Conservation (phyloP, 2,888 invertebrate species). For the Leptinotarsa haldemani region DNA sequence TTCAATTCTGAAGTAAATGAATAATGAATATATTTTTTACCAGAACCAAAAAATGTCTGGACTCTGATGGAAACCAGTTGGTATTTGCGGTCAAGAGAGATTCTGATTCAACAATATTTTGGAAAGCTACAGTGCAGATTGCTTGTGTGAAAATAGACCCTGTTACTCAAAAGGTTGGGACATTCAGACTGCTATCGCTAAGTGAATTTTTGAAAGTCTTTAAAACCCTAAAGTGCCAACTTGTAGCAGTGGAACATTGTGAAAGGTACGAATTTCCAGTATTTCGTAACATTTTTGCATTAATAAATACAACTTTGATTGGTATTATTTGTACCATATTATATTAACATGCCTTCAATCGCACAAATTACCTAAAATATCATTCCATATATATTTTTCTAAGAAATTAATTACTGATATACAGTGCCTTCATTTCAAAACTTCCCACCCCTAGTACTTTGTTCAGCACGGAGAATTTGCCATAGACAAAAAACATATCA, state of each 20-base stretch:
- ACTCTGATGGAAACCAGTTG: slow-evolving; percentile 72
- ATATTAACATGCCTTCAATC: no score
- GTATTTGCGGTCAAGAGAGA: slow-evolving; percentile 75
- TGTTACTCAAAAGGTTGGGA: slow-evolving; percentile 68
- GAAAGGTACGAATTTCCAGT: slow-evolving; percentile 44
- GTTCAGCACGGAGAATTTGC: no score
- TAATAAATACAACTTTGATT: no score
- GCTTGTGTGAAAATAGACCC: slow-evolving; percentile 73
- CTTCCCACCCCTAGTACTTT: no score
- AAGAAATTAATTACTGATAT: no score
- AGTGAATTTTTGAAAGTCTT: slow-evolving; percentile 75
- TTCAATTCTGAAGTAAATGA: no score
- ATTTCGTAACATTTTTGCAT: no score
- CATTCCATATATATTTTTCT: no score
- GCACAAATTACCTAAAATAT: no score
- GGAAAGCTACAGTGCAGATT: slow-evolving; percentile 78
- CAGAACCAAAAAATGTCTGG: slow-evolving; percentile 72
- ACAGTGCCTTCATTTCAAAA: no score
- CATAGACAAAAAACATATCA: no score
- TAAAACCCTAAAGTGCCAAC: slow-evolving; percentile 69
- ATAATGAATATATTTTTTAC: slow-evolving; percentile 27
- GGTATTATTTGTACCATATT: no score
- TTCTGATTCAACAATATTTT: slow-evolving; percentile 73
- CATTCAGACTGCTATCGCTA: slow-evolving; percentile 72
- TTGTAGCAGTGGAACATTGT: slow-evolving; percentile 60